These are phyloP conservation scores for Callinectes sapidus DNA, from an alignment of 2,888 invertebrate genomes.

Conservation along the genomic window DNA sequence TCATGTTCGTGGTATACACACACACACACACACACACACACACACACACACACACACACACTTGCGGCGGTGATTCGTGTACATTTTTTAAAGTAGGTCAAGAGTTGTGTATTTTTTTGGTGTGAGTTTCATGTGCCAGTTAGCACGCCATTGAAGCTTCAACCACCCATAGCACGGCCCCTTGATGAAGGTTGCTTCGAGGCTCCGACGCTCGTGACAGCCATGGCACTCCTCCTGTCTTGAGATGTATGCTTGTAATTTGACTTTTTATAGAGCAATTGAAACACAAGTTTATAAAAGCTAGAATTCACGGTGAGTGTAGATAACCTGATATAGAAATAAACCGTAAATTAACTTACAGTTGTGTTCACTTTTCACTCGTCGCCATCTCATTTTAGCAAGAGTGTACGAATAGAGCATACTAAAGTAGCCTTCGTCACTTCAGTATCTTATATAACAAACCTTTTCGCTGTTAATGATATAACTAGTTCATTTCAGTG, in stretches of 20 bases:
- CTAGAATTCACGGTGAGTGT: not conserved
- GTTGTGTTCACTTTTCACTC: not conserved
- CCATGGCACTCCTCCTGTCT: not conserved
- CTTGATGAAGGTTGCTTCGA: not conserved
- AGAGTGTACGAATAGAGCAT: not conserved
- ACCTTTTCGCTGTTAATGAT: not conserved
- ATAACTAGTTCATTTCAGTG: too few relatives aligned
- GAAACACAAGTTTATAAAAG: not conserved
- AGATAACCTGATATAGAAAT: not conserved
- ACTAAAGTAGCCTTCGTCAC: not conserved
- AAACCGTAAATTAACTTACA: not conserved
- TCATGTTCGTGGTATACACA: not conserved
- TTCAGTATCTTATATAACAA: not conserved
- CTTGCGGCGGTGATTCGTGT: not conserved
- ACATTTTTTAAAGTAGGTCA: conserved; percentile 27
- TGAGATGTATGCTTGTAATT: not conserved
- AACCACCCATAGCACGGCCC: not conserved
- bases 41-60: not conserved
- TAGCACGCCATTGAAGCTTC: not conserved
- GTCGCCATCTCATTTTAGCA: not conserved
- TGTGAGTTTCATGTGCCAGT: conserved; percentile 29
- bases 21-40: not conserved
- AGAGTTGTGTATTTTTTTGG: not conserved
- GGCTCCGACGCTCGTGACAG: not conserved
- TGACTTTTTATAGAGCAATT: not conserved